A percentile compares a stretch with the other conserved stretches of the same genome.
These are phyloP conservation scores for Euwallacea similis DNA, from an alignment of 1,140 invertebrate species.

Conservation along the genomic window DNA sequence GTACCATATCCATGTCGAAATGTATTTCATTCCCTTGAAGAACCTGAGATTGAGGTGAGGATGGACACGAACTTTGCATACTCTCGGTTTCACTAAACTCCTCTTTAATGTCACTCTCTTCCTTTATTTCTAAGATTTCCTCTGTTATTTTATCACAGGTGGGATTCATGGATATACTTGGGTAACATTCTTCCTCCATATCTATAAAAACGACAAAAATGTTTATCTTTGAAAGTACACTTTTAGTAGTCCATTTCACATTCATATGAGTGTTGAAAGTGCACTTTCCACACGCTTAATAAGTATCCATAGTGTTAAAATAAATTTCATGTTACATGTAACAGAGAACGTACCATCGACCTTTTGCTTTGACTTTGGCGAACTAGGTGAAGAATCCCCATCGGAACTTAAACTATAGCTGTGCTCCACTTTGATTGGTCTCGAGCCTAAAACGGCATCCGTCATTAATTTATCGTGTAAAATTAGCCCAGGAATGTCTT, in stretches of 20 bases:
- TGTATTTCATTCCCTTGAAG: constrained; percentile 44
- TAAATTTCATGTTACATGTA: background rate
- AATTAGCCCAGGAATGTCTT: constrained; percentile 66
- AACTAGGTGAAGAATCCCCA: constrained; percentile 65
- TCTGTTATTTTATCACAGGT: constrained; percentile 51
- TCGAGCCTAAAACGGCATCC: constrained; percentile 77
- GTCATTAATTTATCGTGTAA: constrained; percentile 88
- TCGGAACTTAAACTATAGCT: constrained; percentile 76
- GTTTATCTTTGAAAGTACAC: background rate
- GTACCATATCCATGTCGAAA: constrained; percentile 46
- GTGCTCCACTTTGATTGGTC: constrained; percentile 82
- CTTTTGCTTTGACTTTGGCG: constrained; percentile 63
- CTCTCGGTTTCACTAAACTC: constrained; percentile 60
- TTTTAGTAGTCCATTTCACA: no score
- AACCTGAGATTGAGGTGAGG: constrained; percentile 58
- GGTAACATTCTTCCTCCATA: constrained; percentile 82
- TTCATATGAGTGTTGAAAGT: no score
- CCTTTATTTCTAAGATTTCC: constrained; percentile 62
- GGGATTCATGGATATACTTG: constrained; percentile 69
- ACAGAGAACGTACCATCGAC: constrained; percentile 61
- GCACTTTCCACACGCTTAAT: no score
- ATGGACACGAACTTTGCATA: constrained; percentile 66
- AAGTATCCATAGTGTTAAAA: background rate
- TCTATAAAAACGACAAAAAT: constrained; percentile 59
- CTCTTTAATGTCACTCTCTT: constrained; percentile 54